phyloP scores from a whole-genome alignment of 1,140 invertebrate species.

The Bursaphelenchus mucronatus region DNA sequence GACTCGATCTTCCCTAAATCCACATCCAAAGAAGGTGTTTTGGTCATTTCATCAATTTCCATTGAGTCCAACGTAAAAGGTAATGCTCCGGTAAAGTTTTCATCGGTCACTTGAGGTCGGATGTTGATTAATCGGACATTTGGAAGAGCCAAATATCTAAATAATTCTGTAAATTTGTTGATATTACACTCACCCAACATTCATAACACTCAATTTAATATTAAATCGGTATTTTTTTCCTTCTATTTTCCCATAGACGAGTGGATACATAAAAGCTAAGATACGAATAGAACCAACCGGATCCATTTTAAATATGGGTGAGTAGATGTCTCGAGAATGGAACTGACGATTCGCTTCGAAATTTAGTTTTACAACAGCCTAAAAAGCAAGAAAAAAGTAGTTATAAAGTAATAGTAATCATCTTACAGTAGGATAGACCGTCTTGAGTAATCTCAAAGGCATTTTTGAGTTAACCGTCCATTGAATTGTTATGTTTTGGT shows the following conservation, averaged over 20 bases:
- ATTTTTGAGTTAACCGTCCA: slow-evolving; percentile 2
- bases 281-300: slow-evolving; percentile 1
- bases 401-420: not conserved
- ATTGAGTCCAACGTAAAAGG: not conserved
- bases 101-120: not conserved
- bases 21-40: not conserved
- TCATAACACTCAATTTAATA: slow-evolving; percentile 5
- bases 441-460: not conserved
- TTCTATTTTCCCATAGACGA: not conserved
- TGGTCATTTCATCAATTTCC: not conserved
- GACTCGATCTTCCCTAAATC: slow-evolving; percentile 12
- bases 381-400: not conserved
- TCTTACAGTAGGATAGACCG: not conserved
- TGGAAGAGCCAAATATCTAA: slow-evolving; percentile 1
- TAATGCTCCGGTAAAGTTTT: not conserved
- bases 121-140: slow-evolving; percentile 9
- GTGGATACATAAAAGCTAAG: slow-evolving; percentile 2
- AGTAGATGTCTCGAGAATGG: slow-evolving; percentile 2
- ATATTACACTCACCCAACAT: slow-evolving; percentile 14
- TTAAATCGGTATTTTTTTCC: not conserved
- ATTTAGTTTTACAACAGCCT: slow-evolving; percentile 9
- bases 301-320: not conserved
- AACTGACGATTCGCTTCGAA: not conserved
- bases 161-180: not conserved
- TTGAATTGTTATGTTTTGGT: not conserved